phyloP scores from a whole-genome alignment of 2,888 invertebrate genomes.

The Xestia rhomboidea region DNA sequence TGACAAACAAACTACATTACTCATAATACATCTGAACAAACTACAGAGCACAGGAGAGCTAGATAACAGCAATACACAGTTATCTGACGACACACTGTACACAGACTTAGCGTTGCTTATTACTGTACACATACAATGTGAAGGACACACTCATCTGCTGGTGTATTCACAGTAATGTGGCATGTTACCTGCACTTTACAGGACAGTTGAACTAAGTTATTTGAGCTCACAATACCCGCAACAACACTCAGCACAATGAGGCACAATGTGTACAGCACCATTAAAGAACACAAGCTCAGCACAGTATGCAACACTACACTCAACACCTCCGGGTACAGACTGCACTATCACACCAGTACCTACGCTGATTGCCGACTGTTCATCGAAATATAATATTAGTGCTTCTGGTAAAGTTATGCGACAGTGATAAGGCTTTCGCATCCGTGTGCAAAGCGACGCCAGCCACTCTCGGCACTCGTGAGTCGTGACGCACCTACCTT shows the following conservation, averaged over 20 bases:
- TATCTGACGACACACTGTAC: background rate
- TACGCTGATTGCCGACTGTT: constrained; percentile 15
- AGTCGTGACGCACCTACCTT: constrained; percentile 64
- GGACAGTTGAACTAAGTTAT: background rate
- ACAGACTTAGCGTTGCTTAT: background rate
- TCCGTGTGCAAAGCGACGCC: constrained; percentile 18
- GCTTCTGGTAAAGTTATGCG: constrained; percentile 14
- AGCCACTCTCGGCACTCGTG: background rate
- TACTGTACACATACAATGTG: background rate
- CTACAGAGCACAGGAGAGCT: background rate
- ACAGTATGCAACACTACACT: constrained; percentile 8
- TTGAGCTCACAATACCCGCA: constrained; percentile 32
- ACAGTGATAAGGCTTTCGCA: constrained; percentile 11
- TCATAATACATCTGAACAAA: background rate
- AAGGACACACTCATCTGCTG: background rate
- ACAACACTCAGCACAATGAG: constrained; percentile 16
- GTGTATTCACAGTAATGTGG: background rate
- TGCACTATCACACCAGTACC: constrained; percentile 13
- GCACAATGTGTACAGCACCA: constrained; percentile 18
- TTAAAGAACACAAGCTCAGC: background rate
- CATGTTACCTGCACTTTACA: background rate
- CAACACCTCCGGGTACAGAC: constrained; percentile 2
- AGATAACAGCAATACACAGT: constrained; percentile 18
- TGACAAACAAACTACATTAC: background rate
- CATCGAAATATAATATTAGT: constrained; percentile 45